Evolutionary conservation across 2,797 vertebrate genomes (phyloP).

Genomic region (Eupleurogrammus muticus): DNA sequence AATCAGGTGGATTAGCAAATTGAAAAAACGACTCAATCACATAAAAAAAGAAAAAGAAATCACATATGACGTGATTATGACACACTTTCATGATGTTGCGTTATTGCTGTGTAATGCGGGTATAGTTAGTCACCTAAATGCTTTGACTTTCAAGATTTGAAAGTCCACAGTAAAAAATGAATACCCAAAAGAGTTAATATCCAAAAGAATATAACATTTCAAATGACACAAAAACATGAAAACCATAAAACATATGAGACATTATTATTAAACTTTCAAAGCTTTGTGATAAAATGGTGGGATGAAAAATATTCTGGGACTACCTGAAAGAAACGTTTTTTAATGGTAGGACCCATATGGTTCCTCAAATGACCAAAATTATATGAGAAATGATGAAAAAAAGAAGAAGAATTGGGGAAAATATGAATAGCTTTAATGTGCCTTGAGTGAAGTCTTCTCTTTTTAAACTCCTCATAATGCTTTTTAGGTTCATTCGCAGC

Average conservation of each 20-base stretch:
- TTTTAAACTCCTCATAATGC: conserved; percentile 32
- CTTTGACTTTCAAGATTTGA: neutral
- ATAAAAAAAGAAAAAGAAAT: too few species aligned
- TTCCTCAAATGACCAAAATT: neutral
- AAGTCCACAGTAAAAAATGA: too few species aligned
- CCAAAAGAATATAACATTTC: neutral
- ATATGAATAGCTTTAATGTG: conserved; percentile 44
- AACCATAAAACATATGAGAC: neutral
- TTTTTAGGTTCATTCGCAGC: conserved; percentile 41
- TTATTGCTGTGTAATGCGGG: neutral
- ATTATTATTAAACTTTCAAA: neutral
- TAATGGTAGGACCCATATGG: too few species aligned
- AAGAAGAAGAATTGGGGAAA: conserved; percentile 11
- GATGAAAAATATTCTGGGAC: too few species aligned
- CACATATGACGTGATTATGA: too few species aligned
- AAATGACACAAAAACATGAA: neutral
- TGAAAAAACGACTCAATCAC: neutral
- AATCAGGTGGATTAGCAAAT: neutral
- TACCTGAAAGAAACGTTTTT: too few species aligned
- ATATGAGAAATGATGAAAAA: neutral
- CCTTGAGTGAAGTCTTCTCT: conserved; percentile 30
- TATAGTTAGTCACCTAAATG: neutral
- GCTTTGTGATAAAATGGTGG: too few species aligned
- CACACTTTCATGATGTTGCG: neutral
- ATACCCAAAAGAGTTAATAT: neutral